These are phyloP conservation scores for Notolabrus celidotus DNA, from an alignment of 2,797 vertebrate genomes.

Conservation along the genomic window DNA sequence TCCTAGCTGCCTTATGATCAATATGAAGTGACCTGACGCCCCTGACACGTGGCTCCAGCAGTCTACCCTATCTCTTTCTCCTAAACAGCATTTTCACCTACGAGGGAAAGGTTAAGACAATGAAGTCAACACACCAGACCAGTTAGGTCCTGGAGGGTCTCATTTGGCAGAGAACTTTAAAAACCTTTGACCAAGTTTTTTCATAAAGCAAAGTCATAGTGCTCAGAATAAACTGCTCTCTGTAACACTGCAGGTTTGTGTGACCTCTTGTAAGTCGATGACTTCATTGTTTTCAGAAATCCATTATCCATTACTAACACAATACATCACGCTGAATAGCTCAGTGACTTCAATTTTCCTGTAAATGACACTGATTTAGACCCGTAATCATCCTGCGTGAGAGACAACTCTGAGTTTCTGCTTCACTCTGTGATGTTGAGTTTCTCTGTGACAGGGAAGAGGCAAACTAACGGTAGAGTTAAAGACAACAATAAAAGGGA, in stretches of 20 bases:
- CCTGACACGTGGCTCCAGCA: slow-evolving; percentile 26
- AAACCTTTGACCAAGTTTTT: background rate
- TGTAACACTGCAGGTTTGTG: slow-evolving; percentile 12
- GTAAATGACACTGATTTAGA: background rate
- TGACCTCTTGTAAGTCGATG: slow-evolving; percentile 45
- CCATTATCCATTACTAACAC: slow-evolving; percentile 41
- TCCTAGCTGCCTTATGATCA: slow-evolving; percentile 69
- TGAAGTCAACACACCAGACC: slow-evolving; percentile 11
- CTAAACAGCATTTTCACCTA: slow-evolving; percentile 12
- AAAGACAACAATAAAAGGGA: background rate
- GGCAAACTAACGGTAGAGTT: background rate
- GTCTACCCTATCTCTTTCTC: slow-evolving; percentile 18
- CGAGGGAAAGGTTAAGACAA: slow-evolving; percentile 18
- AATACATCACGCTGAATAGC: slow-evolving; percentile 28
- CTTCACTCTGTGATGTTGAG: slow-evolving; percentile 1
- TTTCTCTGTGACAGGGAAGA: background rate
- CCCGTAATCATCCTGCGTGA: slow-evolving; percentile 29
- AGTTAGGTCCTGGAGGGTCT: slow-evolving; percentile 21
- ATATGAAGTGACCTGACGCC: slow-evolving; percentile 72
- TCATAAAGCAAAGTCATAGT: background rate
- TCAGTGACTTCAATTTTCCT: slow-evolving; percentile 19
- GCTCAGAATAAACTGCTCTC: background rate
- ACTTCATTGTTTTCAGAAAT: slow-evolving; percentile 33
- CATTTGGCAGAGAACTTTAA: slow-evolving; percentile 8
- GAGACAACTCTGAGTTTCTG: slow-evolving; percentile 7